Evolutionary conservation across 1,140 invertebrate genomes (phyloP).

Genomic region (Hyphantria cunea): DNA sequence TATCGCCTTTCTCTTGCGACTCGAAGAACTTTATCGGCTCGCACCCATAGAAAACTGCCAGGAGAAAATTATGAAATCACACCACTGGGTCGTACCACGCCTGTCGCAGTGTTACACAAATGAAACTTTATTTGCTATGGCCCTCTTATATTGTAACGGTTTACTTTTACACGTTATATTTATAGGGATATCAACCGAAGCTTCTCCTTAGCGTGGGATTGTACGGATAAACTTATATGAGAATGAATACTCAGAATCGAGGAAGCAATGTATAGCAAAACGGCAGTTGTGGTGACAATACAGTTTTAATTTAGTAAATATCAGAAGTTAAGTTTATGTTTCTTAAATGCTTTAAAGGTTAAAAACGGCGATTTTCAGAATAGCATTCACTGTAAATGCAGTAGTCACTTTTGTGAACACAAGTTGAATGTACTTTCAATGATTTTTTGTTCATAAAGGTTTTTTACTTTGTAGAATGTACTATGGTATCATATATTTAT

Average conservation of each 20-base stretch:
- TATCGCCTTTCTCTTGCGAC: conserved; percentile 63
- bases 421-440: too few relatives aligned
- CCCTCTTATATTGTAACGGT: conserved; percentile 27
- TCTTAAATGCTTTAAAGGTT: too few relatives aligned
- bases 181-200: conserved; percentile 20
- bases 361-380: too few relatives aligned
- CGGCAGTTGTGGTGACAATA: too few relatives aligned
- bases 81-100: conserved; percentile 20
- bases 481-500: too few relatives aligned
- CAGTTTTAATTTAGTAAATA: too few relatives aligned
- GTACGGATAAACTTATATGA: conserved; percentile 23
- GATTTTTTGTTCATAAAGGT: too few relatives aligned
- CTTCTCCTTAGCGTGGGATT: conserved; percentile 16
- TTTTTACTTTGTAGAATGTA: too few relatives aligned
- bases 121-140: conserved; percentile 26
- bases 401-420: too few relatives aligned
- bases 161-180: conserved; percentile 29
- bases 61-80: conserved; percentile 69
- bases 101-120: conserved; percentile 21
- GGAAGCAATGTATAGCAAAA: conserved; percentile 1
- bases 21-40: conserved; percentile 56
- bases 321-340: too few relatives aligned
- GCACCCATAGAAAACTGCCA: conserved; percentile 59
- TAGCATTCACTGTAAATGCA: too few relatives aligned
- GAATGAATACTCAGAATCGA: conserved; percentile 19